A percentile compares a stretch with the other conserved stretches of the same genome.
phyloP scores from a whole-genome alignment of 2,888 invertebrate species.

The Hoplodrina ambigua region DNA sequence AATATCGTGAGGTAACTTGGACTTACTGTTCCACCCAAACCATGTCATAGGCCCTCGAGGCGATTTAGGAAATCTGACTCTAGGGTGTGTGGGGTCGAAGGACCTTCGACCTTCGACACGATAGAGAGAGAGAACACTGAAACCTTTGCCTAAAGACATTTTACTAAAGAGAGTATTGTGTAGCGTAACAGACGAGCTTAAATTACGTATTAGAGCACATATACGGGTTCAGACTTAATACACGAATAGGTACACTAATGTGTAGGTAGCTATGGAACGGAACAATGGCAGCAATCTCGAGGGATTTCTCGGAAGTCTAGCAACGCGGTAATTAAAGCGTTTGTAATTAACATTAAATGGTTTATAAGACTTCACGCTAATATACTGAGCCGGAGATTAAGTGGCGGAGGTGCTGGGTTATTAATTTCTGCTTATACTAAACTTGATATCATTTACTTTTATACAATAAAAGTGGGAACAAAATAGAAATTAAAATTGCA shows the following conservation, averaged over 20 bases:
- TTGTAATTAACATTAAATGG: not conserved
- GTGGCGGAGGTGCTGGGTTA: not conserved
- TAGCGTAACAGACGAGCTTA: not conserved
- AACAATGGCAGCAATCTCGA: not conserved
- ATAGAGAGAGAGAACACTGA: no score
- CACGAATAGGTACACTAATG: not conserved
- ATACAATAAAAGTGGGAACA: no score
- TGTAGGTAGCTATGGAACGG: not conserved
- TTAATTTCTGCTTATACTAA: not conserved
- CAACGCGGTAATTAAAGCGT: not conserved
- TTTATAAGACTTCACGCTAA: slow-evolving; percentile 6
- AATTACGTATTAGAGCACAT: not conserved
- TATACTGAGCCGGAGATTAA: not conserved
- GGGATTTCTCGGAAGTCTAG: not conserved
- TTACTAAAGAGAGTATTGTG: not conserved
- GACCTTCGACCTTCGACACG: no score
- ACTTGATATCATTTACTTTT: no score
- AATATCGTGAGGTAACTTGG: no score
- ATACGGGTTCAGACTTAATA: not conserved
- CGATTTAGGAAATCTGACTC: no score
- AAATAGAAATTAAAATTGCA: no score
- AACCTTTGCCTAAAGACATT: no score
- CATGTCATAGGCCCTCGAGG: no score
- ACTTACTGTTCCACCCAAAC: no score
- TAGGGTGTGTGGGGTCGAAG: no score